These are phyloP conservation scores for Anthophora plumipes DNA, from an alignment of 2,888 invertebrate species.

Conservation along the genomic window DNA sequence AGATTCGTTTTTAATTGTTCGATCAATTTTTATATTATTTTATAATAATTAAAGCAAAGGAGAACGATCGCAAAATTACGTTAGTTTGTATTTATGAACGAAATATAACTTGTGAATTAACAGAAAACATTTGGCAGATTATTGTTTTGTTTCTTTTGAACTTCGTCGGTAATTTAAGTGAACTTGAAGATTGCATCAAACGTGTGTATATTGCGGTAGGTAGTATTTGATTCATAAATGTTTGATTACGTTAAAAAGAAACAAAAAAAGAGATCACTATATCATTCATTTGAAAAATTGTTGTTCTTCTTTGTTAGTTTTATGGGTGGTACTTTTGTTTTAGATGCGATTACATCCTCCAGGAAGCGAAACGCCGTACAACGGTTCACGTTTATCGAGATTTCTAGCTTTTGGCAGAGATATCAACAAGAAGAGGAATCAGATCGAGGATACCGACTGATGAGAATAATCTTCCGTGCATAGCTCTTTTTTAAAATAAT, in stretches of 20 bases:
- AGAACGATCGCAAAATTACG: background rate
- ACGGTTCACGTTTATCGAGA: slow-evolving; percentile 85
- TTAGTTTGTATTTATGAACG: background rate
- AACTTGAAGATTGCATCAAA: slow-evolving; percentile 34
- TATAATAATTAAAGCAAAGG: background rate
- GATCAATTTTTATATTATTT: slow-evolving; percentile 5
- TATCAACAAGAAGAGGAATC: slow-evolving; percentile 73
- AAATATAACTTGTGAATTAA: slow-evolving; percentile 14
- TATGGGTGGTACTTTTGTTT: slow-evolving; percentile 72
- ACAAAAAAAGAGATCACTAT: slow-evolving; percentile 2
- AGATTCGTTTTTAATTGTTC: background rate
- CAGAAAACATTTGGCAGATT: background rate
- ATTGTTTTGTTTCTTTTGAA: slow-evolving; percentile 21
- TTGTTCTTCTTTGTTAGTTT: slow-evolving; percentile 1
- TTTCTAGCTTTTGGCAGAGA: slow-evolving; percentile 86
- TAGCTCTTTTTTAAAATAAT: slow-evolving; percentile 4
- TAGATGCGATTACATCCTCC: slow-evolving; percentile 90
- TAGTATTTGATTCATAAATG: slow-evolving; percentile 43
- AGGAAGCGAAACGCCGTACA: slow-evolving; percentile 87
- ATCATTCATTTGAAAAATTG: background rate
- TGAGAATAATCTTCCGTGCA: background rate
- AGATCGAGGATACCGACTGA: slow-evolving; percentile 45
- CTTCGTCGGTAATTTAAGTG: slow-evolving; percentile 28
- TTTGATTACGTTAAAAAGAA: background rate
- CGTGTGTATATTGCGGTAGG: slow-evolving; percentile 50